Conservation (phyloP, 2,797 vertebrate genomes). For the Cossypha heuglini region DNA sequence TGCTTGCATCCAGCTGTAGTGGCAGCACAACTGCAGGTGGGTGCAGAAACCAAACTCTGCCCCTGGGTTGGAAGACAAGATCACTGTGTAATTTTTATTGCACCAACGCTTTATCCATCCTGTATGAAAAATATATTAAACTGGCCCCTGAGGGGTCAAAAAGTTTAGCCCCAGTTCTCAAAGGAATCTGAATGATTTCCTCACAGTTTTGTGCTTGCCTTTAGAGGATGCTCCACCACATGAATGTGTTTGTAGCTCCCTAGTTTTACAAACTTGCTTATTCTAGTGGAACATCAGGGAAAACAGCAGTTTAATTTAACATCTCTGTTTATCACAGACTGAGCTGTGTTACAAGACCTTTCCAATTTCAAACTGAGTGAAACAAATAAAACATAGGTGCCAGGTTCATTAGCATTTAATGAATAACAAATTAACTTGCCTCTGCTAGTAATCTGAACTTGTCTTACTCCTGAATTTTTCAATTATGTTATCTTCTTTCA, state of each 20-base stretch:
- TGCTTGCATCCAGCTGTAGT: rapidly evolving
- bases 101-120: neutral
- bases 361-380: slow-evolving; percentile 65
- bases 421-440: slow-evolving; percentile 75
- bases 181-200: neutral
- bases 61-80: neutral
- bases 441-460: slow-evolving; percentile 70
- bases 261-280: slow-evolving; percentile 12
- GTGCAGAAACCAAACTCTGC: neutral
- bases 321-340: slow-evolving; percentile 57
- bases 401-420: slow-evolving; percentile 76
- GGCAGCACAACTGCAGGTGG: neutral
- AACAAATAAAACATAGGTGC: slow-evolving; percentile 71
- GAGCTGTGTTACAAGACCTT: slow-evolving; percentile 64
- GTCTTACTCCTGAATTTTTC: slow-evolving; percentile 70
- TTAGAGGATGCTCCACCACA: neutral
- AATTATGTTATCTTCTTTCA: slow-evolving; percentile 74
- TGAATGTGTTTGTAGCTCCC: neutral
- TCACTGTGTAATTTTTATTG: rapidly evolving
- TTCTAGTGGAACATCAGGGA: slow-evolving; percentile 30
- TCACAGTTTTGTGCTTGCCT: neutral
- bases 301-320: slow-evolving; percentile 56
- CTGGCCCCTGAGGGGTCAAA: neutral
- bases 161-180: neutral
- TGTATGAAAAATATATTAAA: neutral